Evolutionary conservation across 2,888 invertebrate genomes (phyloP), one percentile per base, ranked within the genome.

Genomic region (Aspidapion aeneum): DNA sequence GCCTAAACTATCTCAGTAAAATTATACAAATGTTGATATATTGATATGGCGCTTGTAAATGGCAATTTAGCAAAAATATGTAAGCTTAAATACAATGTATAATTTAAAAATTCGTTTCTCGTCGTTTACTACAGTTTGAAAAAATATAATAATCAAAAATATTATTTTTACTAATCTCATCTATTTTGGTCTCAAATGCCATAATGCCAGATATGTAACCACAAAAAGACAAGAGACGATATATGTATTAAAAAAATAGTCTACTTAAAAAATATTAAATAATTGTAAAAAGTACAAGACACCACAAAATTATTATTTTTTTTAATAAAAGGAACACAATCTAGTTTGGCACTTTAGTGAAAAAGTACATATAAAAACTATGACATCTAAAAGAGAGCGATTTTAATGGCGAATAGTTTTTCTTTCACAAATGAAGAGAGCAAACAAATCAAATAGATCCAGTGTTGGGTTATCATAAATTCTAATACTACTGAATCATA

Each of bases 111-210:
- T 65, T 69, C 65, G 63, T 62, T 68, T 64, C 63, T 61, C 57
- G 62, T 68, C 68, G 66, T 69, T 69, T 69, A 72, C 74, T 74
- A 76, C 75, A 76, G 74, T 73, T 66, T 77, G 75, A 71, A 77
- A 77, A 78, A 76, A 78, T 76, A 76, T 35, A 12, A n/a, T n/a
- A n/a, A n/a, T n/a, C n/a, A n/a, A n/a, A n/a, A n/a, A n/a, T 35
- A 7, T 35, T 12, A 35, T 71, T 68, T 64, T 67, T 66, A 72
- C 75, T 75, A 74, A 71, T 68, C 72, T 70, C 68, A 61, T 35
- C 35, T 35, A 35, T 67, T 66, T 67, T 64, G 66, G 69, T 70
- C 67, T 68, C 63, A 71, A 69, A 75, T 76, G 74, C 74, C 72
- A 72, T 72, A 71, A 71, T 74, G 68, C 72, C 66, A 71, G 74